Conservation (phyloP, 2,113 vertebrate genomes). For the Asarcornis scutulata region DNA sequence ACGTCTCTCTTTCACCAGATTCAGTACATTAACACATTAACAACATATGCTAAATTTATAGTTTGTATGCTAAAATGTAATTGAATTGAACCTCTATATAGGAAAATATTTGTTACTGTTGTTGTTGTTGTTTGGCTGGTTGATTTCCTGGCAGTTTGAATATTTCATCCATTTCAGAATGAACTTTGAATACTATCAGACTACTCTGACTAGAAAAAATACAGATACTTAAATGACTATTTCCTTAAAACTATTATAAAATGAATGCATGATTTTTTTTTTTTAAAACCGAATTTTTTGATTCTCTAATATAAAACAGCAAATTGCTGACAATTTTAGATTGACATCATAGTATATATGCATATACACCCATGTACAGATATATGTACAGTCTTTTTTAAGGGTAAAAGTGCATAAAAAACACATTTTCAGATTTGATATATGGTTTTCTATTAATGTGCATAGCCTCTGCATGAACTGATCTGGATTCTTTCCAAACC, state of each 20-base stretch:
- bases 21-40: neutral
- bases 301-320: neutral
- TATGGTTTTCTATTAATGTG: neutral
- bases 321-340: neutral
- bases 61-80: neutral
- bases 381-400: neutral
- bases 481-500: conserved; percentile 19
- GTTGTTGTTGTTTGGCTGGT: no score
- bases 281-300: neutral
- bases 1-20: neutral
- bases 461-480: neutral
- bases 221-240: neutral
- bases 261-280: neutral
- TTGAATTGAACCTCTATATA: neutral
- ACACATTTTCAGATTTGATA: neutral
- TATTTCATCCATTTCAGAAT: neutral
- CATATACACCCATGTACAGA: rapidly evolving
- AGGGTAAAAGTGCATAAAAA: neutral
- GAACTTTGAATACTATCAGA: neutral
- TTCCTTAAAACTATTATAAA: neutral
- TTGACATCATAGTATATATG: neutral
- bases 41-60: neutral
- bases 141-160: neutral
- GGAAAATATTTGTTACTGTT: neutral
- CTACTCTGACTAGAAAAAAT: neutral